Base-by-base conservation (phyloP, 2,113 vertebrate species). In the Nansenia antarctica region DNA sequence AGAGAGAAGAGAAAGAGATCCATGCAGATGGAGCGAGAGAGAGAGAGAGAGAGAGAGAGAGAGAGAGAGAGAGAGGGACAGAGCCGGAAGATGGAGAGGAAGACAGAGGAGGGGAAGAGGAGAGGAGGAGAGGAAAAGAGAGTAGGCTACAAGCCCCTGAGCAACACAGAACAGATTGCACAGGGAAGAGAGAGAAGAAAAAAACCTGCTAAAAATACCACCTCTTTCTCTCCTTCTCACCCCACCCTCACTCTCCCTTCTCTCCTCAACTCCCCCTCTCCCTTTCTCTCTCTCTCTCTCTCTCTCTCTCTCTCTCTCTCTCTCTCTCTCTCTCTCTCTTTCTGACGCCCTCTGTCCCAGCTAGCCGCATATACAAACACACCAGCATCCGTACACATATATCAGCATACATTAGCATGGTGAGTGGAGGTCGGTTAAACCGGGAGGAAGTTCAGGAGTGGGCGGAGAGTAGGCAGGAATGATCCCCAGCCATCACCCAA, bases 191-290 rank as follows among this genome's bases (percentile, higher is more conserved):
- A n/a, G n/a, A n/a, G n/a, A n/a, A n/a, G n/a, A n/a, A n/a, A n/a
- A n/a, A n/a, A 65, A 32, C 24, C 71, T 78, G 76, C 86, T 89
- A 88, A 89, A 88, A 89, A 89, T 89, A 87, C 77, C 84, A 75
- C 76, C 72, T 85, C 74, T 74, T 78, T 75, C 71, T 82, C 76
- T 78, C 63, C 53, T 84, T 78, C 79, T 73, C 76, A 78, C 75
- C 77, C 67, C 72, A 79, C 72, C 76, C 74, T 82, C 62, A 9
- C 37, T 74, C 58, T 37, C 67, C 15, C 18, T 29, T 54, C 35
- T 9, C 29, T 37, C 45, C n/a, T n/a, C n/a, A n/a, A n/a, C n/a
- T 81, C 76, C 80, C 79, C 79, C 74, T 74, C 79, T 77, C 77
- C 67, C 72, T 80, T 70, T 77, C 74, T 82, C 62, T 18, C 37